A percentile compares a stretch with the other conserved stretches of the same genome.
Conservation (phyloP, 2,797 vertebrate genomes). For the Sphenopsis melanotis region DNA sequence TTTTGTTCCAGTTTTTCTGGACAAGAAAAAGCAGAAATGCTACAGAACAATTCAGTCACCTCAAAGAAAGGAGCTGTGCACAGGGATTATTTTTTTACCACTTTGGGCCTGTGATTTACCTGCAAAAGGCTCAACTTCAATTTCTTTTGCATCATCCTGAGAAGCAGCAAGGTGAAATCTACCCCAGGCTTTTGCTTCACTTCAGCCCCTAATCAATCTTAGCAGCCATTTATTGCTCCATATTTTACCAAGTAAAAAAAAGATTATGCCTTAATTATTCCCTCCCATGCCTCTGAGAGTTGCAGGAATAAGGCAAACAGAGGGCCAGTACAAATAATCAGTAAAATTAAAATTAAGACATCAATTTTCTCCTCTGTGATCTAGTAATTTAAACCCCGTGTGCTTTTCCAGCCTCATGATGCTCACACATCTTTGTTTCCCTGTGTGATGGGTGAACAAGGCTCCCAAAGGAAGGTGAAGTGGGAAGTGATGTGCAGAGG, state of each 20-base stretch:
- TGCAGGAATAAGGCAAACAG: not conserved
- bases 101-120: not conserved
- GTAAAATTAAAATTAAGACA: slow-evolving; percentile 10
- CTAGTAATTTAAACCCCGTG: not conserved
- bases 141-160: not conserved
- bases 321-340: not conserved
- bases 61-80: not conserved
- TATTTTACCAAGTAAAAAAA: slow-evolving; percentile 11
- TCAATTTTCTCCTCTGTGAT: not conserved
- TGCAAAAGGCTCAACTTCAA: not conserved
- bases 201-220: not conserved
- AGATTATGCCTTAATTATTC: slow-evolving; percentile 37
- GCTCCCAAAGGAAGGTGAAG: not conserved
- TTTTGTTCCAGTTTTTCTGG: not conserved
- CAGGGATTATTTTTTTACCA: not conserved
- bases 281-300: not conserved
- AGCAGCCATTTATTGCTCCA: slow-evolving; percentile 9
- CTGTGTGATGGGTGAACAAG: not conserved
- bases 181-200: not conserved
- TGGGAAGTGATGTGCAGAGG: not conserved
- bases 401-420: not conserved
- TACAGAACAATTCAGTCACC: not conserved
- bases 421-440: not conserved
- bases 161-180: not conserved
- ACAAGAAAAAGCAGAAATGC: not conserved